Base-by-base conservation (phyloP, 2,113 vertebrate genomes). In the Calidris pygmaea region DNA sequence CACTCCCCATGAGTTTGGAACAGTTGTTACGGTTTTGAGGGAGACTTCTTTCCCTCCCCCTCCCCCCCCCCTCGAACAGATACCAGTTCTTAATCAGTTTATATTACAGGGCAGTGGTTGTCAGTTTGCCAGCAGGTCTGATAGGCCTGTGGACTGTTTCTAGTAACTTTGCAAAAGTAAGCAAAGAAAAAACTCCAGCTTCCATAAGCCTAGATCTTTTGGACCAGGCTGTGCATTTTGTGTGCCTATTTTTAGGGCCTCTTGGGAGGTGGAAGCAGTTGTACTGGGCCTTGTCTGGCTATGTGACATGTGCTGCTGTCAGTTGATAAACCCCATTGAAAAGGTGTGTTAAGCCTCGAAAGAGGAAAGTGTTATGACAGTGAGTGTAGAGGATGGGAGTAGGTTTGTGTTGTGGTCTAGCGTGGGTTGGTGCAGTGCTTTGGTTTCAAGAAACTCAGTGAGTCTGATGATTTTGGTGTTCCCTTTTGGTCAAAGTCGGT, bases 371-470 rank as follows among this genome's bases (percentile, higher is more conserved):
- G 30, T 22, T 43, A 8, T 1, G 24, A 27, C 47, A 29, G 18
- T 52, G 50, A 50, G 14, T 1, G 0, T 3, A 26, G 55, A 70
- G 22, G 47, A 37, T 74, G 37, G n/a, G 29, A 67, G 7, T 29
- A 55, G 43, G 19, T 41, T 71, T 39, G 10, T 81, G 15, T 12
- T 67, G 48, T 53, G 45, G 18, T 53, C 6, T 0, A 0, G 35
- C 4, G 6, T 30, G 18, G 9, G 26, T 47, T 29, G 15, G 13
- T 76, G 29, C 11, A 52, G 65, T 0, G 6, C 18, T 65, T 73
- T 41, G 11, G 7, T 62, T 82, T 85, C 45, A 37, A 34, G 41
- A 35, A 65, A n/a, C 18, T 19, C 21, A 2, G 4, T 4, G 6
- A 65, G 18, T 58, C 12, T 53, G n/a, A 47, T 41, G 15, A 48